Evolutionary conservation across 2,888 invertebrate species (phyloP), one percentile per base, ranked within the genome.

Genomic region (Volucella bombylans): DNA sequence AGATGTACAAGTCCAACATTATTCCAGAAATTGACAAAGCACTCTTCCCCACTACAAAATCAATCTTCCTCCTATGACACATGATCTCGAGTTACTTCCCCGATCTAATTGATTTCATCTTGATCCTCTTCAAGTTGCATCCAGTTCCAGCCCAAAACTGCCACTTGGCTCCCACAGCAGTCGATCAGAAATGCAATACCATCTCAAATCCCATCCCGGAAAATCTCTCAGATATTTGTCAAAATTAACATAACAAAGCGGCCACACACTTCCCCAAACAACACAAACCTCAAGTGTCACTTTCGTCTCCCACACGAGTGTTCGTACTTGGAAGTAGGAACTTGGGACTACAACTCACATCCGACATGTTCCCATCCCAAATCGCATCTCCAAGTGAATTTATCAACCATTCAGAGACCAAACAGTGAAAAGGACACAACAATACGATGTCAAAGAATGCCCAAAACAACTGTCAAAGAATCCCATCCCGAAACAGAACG

Each of bases 381-480:
- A 80, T 80, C 65, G 54, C 73, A 83, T 59, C 67, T 64, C 64
- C n/a, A 77, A 76, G 68, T 64, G 59, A 74, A 83, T 80, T 83
- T 83, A 83, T 80, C 83, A 83, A 82, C 23, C 49, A 71, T 49
- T 50, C 71, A 69, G 55, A 38, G 54, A 43, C 43, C 23, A 49
- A 67, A 71, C 47, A 10, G 11, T 67, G 47, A 49, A 73, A 83
- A 83, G 83, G 83, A 83, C 83, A 83, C 80, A 83, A 83, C 80
- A 83, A 79, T 74, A 64, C 80, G 18, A 69, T 85, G 85, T 85
- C 85, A 85, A 85, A 64, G 81, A 81, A 81, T 81, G 76, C 47
- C 81, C 85, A 85, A 85, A 85, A 81, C 85, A 85, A 85, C 83
- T 85, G 83, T 85, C 83, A 85, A 85, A 81, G 76, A 57, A 49